Base-by-base conservation (phyloP, 2,797 vertebrate species). In the Spinus olivaceus region DNA sequence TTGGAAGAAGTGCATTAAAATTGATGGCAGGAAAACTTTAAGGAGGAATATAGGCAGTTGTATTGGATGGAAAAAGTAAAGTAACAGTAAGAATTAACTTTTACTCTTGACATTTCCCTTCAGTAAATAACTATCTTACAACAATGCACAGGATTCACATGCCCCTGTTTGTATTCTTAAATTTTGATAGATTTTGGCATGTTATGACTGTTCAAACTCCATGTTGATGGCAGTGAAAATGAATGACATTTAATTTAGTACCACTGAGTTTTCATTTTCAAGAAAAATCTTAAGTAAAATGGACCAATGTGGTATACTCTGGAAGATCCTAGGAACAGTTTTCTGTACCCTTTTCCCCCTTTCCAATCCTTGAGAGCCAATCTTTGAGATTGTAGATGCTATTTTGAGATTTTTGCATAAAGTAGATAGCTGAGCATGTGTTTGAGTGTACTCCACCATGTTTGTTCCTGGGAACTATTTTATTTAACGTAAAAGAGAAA, bases 51-150 rank as follows among this genome's bases (percentile, higher is more conserved):
- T 9, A 37, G 79, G 44, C 63, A 54, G 18, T 82, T 88, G 28
- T 81, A 42, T 46, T 92, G 60, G 30, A 46, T 72, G 44, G 61
- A 63, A 25, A 92, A 83, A 72, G 16, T 66, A 71, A 94, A 81
- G 22, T 65, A 78, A 51, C 17, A 56, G 25, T 19, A 64, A 61
- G 33, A 86, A 88, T 81, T 89, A 91, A 93, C 9, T 80, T 94
- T 51, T 69, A 25, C 41, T 91, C 66, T 66, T 93, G 91, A 72
- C 46, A 64, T 90, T 94, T 85, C 57, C 85, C 61, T 77, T 93
- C 61, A 74, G 50, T 87, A 92, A 92, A 47, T 82, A 83, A 88
- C 23, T 12, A 53, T 91, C 88, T 65, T 73, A 24, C 27, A 78
- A 61, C 74, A 80, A 64, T 10, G 41, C 25, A 10, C 76, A 11